Conservation (phyloP, 2,888 invertebrate species). For the Ornithoptera priamus region DNA sequence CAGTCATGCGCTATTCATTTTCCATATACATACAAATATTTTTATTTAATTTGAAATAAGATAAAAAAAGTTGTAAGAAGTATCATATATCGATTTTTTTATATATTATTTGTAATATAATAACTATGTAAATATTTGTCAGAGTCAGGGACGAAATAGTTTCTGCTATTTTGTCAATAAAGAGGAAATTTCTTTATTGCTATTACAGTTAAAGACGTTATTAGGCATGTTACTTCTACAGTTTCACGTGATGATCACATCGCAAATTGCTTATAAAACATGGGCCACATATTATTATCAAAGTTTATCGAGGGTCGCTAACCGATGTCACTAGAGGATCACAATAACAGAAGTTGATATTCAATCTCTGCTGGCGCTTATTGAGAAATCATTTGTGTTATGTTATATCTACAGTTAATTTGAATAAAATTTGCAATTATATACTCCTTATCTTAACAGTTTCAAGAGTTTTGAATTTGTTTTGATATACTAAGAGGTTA, state of each 20-base stretch:
- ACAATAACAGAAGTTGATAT: slow-evolving; percentile 47
- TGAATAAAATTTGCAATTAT: slow-evolving; percentile 38
- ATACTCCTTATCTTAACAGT: slow-evolving; percentile 30
- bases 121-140: too few relatives aligned
- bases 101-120: too few relatives aligned
- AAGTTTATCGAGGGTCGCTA: slow-evolving; percentile 71
- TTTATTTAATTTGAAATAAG: too few relatives aligned
- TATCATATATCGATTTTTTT: too few relatives aligned
- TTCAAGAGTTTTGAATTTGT: slow-evolving; percentile 33
- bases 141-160: too few relatives aligned
- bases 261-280: slow-evolving; percentile 56
- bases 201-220: background rate
- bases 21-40: too few relatives aligned
- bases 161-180: background rate
- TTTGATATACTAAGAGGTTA: slow-evolving; percentile 30
- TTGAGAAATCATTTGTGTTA: slow-evolving; percentile 44
- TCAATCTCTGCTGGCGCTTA: slow-evolving; percentile 59
- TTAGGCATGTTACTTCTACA: slow-evolving; percentile 41
- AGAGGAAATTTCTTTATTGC: background rate
- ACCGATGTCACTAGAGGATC: slow-evolving; percentile 59
- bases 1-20: too few relatives aligned
- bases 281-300: slow-evolving; percentile 48
- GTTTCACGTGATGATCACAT: slow-evolving; percentile 45
- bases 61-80: too few relatives aligned
- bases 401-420: slow-evolving; percentile 42